Evolutionary conservation across 2,888 invertebrate species (phyloP).

Genomic region (Penaeus monodon): DNA sequence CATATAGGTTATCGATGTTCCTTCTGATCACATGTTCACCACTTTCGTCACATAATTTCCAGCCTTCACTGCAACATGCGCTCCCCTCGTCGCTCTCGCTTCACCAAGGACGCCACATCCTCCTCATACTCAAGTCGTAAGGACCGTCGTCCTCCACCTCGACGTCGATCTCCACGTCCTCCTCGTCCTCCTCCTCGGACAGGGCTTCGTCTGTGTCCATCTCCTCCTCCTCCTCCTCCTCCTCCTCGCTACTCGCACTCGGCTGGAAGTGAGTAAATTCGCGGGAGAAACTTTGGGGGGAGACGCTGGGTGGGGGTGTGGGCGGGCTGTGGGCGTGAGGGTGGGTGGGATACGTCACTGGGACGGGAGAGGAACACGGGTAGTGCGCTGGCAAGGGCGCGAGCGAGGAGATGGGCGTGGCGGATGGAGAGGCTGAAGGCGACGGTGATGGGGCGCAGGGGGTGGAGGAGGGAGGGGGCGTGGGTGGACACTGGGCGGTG

Average conservation of each 20-base stretch:
- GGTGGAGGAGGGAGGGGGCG: background rate
- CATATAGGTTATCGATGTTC: too few relatives aligned
- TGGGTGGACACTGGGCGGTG: background rate
- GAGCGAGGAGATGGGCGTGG: too few relatives aligned
- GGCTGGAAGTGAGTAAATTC: background rate
- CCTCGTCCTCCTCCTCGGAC: conserved; percentile 12
- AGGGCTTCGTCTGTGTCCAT: background rate
- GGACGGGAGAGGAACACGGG: background rate
- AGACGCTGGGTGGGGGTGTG: background rate
- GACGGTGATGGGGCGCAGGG: background rate
- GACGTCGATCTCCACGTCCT: conserved; percentile 31
- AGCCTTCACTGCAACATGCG: too few relatives aligned
- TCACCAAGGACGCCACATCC: conserved; percentile 61
- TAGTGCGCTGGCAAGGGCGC: background rate
- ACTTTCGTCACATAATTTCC: too few relatives aligned
- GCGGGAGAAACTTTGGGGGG: background rate
- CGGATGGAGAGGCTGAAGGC: background rate
- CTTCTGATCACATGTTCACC: too few relatives aligned
- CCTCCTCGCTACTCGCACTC: background rate
- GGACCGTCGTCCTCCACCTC: conserved; percentile 36
- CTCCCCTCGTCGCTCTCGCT: background rate
- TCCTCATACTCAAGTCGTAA: conserved; percentile 33
- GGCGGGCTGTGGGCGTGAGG: background rate
- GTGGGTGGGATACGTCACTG: background rate
- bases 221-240: background rate